phyloP scores from a whole-genome alignment of 2,113 vertebrate genomes.

The Rhinolophus sinicus region DNA sequence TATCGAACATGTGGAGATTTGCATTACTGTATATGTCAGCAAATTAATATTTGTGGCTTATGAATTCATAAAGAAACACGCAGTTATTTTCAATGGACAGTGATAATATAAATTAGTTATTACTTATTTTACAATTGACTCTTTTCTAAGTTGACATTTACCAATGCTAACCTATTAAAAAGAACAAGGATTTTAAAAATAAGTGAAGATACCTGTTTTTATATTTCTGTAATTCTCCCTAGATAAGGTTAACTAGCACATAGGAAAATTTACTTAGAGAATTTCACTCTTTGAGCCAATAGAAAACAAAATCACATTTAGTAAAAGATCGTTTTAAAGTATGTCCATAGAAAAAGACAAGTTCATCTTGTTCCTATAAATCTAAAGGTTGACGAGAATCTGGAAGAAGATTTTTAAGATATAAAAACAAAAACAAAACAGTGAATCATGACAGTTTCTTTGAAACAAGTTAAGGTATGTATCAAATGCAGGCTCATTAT shows the following conservation, averaged over 20 bases:
- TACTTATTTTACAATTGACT: conserved; percentile 12
- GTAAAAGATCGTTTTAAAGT: neutral
- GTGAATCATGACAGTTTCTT: neutral
- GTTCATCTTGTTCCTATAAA: neutral
- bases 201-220: neutral
- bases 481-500: neutral
- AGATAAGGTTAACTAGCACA: neutral
- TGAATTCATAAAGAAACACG: neutral
- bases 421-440: neutral
- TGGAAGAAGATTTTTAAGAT: neutral
- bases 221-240: neutral
- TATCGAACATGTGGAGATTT: neutral
- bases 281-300: neutral
- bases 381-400: neutral
- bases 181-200: neutral
- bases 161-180: neutral
- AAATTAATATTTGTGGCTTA: conserved; percentile 20
- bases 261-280: neutral
- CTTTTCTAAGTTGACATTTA: conserved; percentile 33
- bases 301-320: neutral
- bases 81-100: conserved; percentile 3
- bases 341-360: neutral
- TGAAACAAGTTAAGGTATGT: neutral
- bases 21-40: neutral
- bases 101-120: neutral